Base-by-base conservation (phyloP, 2,113 vertebrate species). In the Sceloporus undulatus region DNA sequence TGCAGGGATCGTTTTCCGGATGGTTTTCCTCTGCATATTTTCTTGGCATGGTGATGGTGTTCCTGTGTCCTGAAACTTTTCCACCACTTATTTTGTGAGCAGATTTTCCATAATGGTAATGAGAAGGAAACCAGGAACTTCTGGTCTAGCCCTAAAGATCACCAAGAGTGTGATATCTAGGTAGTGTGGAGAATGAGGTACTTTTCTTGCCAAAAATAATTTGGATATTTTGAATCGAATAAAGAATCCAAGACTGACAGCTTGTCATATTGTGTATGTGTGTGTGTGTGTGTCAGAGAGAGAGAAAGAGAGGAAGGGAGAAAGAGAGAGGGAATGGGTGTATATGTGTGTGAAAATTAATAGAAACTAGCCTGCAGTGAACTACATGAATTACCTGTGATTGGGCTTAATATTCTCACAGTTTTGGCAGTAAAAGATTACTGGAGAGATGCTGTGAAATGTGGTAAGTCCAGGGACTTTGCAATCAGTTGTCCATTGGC, bases 111-210 rank as follows among this genome's bases (percentile, higher is more conserved):
- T 56, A 27, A 74, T 18, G 42, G 19, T 19, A 77, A 76, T 38
- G 38, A 9, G 29, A 85, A n/a, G 23, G 25, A 77, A 77, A 19
- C 38, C 9, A 48, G 59, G 38, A 65, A 9, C 59, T 23, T 70
- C 27, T 71, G 77, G n/a, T 21, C 77, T 29, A 34, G 27, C 56
- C 68, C 68, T 52, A 42, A 80, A 73, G 66, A 80, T n/a, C n/a
- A 80, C 52, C 21, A 29, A 71, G 77, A 65, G 70, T 80, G 34
- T 54, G 48, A 40, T 85, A 56, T 59, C 38, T 18, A 87, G 84
- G 66, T 23, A 77, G 56, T 56, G 21, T 18, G 18, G n/a, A 86
- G 65, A 79, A 42, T 71, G 27, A 38, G 70, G n/a, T 79, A 34
- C 56, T 29, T 54, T 14, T 48, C 14, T 48, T 77, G n/a, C 66